Conservation (phyloP, 2,888 invertebrate species). For the Nyleta sp. region DNA sequence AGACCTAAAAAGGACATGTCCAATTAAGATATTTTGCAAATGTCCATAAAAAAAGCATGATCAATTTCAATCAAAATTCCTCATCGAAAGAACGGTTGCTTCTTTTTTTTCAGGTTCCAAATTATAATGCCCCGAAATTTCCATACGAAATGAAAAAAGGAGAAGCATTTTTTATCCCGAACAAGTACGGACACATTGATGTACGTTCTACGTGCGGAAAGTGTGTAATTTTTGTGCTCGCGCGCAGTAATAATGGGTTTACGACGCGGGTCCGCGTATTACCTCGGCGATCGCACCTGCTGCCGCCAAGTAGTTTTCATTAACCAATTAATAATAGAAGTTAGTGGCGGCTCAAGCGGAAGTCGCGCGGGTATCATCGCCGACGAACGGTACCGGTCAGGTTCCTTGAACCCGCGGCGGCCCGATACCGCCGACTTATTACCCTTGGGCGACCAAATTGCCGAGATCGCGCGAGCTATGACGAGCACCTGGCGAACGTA, state of each 20-base stretch:
- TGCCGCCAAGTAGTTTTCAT: slow-evolving; percentile 70
- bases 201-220: slow-evolving; percentile 22
- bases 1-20: too few species aligned
- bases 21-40: too few species aligned
- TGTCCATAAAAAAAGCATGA: too few species aligned
- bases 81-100: too few species aligned
- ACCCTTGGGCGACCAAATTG: slow-evolving; percentile 63
- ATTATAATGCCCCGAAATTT: too few species aligned
- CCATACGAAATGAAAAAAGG: too few species aligned
- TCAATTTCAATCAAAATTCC: too few species aligned
- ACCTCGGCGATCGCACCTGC: slow-evolving; percentile 61
- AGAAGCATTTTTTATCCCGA: too few species aligned
- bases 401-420: slow-evolving; percentile 72
- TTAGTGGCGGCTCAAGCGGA: slow-evolving; percentile 72
- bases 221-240: slow-evolving; percentile 52
- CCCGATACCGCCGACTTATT: slow-evolving; percentile 57
- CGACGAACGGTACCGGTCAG: slow-evolving; percentile 73
- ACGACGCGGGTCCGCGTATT: slow-evolving; percentile 42
- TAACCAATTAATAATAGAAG: slow-evolving; percentile 79
- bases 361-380: slow-evolving; percentile 63
- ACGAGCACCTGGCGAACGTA: slow-evolving; percentile 67
- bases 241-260: slow-evolving; percentile 49
- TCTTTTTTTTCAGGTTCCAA: too few species aligned
- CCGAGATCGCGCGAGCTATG: slow-evolving; percentile 62
- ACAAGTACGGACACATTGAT: slow-evolving; percentile 3